These are phyloP conservation scores for Trachemys scripta DNA, from an alignment of 2,113 vertebrate genomes.

Conservation along the genomic window DNA sequence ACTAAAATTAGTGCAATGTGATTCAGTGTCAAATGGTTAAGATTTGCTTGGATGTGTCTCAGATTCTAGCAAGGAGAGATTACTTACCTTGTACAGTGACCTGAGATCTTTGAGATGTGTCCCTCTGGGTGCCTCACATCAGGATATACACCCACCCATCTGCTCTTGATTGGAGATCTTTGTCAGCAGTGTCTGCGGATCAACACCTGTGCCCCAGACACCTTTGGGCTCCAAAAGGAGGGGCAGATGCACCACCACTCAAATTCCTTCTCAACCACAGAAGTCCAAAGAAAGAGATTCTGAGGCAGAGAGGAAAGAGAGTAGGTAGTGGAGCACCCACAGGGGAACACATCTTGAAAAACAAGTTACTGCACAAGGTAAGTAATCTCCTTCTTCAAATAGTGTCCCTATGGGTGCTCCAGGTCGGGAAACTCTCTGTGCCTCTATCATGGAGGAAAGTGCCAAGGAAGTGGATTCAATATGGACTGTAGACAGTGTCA, in stretches of 20 bases:
- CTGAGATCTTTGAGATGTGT: background rate
- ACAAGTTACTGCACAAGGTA: background rate
- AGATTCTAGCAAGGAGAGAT: background rate
- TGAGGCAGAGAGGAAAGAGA: background rate
- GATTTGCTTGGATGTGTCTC: fast-evolving
- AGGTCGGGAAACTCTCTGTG: background rate
- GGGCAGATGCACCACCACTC: background rate
- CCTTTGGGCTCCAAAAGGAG: background rate
- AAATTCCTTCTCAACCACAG: background rate
- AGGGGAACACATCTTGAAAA: background rate
- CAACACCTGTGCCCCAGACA: too few species aligned
- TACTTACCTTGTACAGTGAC: background rate
- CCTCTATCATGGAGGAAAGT: background rate
- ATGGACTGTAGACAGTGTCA: background rate
- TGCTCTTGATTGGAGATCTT: background rate
- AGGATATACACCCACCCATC: background rate
- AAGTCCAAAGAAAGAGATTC: background rate
- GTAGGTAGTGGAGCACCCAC: background rate
- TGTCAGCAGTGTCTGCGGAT: background rate
- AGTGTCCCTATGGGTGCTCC: background rate
- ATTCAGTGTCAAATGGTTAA: background rate
- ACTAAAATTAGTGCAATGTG: fast-evolving
- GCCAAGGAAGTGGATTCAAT: background rate
- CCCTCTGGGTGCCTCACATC: background rate
- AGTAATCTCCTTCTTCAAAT: background rate